Percentiles rank a stretch among this genome's conserved stretches.
Evolutionary conservation across 1,140 invertebrate genomes (phyloP).

Genomic region (Drosophila cardini): DNA sequence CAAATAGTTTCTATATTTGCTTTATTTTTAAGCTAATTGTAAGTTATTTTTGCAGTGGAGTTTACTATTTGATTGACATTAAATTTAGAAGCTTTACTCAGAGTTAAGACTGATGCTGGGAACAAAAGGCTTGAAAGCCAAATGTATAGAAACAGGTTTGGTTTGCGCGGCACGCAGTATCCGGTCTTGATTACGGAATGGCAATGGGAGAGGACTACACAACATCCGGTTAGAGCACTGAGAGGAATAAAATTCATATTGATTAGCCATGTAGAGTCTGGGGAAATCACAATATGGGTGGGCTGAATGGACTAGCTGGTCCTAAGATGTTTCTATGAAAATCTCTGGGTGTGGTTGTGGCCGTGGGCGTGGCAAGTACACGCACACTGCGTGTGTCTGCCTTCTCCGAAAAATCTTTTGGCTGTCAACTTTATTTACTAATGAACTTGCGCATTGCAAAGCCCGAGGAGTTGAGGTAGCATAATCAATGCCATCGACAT

Average conservation of each 20-base stretch:
- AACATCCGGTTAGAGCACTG: constrained; percentile 30
- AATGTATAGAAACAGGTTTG: constrained; percentile 56
- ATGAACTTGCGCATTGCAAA: constrained; percentile 64
- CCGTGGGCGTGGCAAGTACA: constrained; percentile 37
- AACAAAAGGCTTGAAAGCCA: constrained; percentile 51
- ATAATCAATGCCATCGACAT: constrained; percentile 24
- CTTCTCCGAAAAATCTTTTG: constrained; percentile 47
- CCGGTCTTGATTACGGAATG: constrained; percentile 71
- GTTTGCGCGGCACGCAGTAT: constrained; percentile 76
- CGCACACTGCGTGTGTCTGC: constrained; percentile 18
- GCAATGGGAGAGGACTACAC: constrained; percentile 30
- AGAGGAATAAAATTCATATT: constrained; percentile 70
- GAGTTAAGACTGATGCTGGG: constrained; percentile 21
- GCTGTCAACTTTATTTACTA: constrained; percentile 81
- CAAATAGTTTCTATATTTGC: constrained; percentile 15
- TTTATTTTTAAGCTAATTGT: constrained; percentile 62
- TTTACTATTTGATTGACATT: constrained; percentile 65
- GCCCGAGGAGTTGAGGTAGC: constrained; percentile 24
- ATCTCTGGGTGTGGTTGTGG: neutral
- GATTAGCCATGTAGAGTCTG: constrained; percentile 66
- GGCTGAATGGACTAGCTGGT: neutral
- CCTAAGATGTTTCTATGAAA: neutral
- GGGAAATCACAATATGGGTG: constrained; percentile 68
- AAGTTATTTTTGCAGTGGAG: constrained; percentile 59
- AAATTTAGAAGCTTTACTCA: constrained; percentile 43